phyloP scores from a whole-genome alignment of 1,140 invertebrate genomes.

The Drosophila guanche region DNA sequence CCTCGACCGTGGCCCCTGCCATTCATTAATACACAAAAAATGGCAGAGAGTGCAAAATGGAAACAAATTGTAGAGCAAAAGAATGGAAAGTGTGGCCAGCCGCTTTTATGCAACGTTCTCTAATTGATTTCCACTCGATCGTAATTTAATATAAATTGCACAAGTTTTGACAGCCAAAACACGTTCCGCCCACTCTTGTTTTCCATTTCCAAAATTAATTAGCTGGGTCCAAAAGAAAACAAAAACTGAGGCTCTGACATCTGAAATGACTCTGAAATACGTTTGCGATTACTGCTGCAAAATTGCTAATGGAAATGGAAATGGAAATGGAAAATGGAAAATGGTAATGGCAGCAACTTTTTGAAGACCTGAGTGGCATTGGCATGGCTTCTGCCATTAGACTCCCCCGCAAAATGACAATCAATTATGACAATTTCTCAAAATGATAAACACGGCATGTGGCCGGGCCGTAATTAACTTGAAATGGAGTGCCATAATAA shows the following conservation, averaged over 20 bases:
- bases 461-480: conserved; percentile 56
- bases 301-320: conserved; percentile 29
- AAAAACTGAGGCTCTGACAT: conserved; percentile 50
- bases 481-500: conserved; percentile 15
- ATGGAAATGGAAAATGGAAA: conserved; percentile 18
- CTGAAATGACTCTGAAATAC: conserved; percentile 35
- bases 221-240: conserved; percentile 34
- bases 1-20: conserved; percentile 11
- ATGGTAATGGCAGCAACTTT: conserved; percentile 32
- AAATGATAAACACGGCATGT: conserved; percentile 57
- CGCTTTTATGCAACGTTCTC: conserved; percentile 66
- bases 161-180: conserved; percentile 71
- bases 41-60: background rate
- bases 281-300: background rate
- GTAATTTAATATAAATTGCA: conserved; percentile 79
- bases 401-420: conserved; percentile 44
- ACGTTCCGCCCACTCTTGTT: conserved; percentile 26
- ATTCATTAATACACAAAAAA: conserved; percentile 20
- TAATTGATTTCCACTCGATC: conserved; percentile 72
- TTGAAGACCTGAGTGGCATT: conserved; percentile 11
- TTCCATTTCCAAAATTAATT: conserved; percentile 59
- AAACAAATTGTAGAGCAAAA: background rate
- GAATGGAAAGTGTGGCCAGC: conserved; percentile 56
- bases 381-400: conserved; percentile 24
- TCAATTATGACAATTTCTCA: conserved; percentile 70